Conservation (phyloP, 92 coral and sea anemone genomes). For the Paragorgia papillata region DNA sequence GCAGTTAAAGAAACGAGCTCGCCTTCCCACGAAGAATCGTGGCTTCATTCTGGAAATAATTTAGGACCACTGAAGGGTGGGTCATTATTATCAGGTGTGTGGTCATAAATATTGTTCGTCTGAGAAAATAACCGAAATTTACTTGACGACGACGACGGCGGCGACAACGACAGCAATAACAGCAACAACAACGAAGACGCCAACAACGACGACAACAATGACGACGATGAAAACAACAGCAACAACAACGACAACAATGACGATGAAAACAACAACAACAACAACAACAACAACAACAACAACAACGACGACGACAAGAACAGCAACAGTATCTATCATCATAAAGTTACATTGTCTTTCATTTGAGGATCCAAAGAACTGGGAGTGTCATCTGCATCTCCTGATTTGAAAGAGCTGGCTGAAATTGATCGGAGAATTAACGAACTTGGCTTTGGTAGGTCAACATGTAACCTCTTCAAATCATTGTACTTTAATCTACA, state of each 20-base stretch:
- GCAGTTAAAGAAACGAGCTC: conserved; percentile 20
- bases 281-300: too few relatives aligned
- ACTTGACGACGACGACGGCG: too few relatives aligned
- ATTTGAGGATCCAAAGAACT: conserved; percentile 22
- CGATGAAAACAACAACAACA: too few relatives aligned
- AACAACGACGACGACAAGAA: too few relatives aligned
- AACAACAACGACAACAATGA: too few relatives aligned
- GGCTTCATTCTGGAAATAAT: conserved; percentile 9
- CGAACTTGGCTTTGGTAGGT: conserved; percentile 95
- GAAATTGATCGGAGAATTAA: conserved; percentile 87
- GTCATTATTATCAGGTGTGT: conserved; percentile 23
- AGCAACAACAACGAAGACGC: too few relatives aligned
- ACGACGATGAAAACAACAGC: too few relatives aligned
- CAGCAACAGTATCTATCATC: too few relatives aligned
- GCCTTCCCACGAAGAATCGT: conserved; percentile 11
- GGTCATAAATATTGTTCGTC: not conserved
- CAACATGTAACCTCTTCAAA: not conserved
- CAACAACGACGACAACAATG: too few relatives aligned
- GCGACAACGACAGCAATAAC: too few relatives aligned
- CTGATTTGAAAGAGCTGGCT: conserved; percentile 84
- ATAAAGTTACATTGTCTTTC: not conserved
- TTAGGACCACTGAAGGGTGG: conserved; percentile 11
- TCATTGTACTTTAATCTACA: not conserved
- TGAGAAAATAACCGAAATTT: too few relatives aligned
- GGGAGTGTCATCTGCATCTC: conserved; percentile 60